These are phyloP conservation scores for Iguana delicatissima DNA, from an alignment of 2,797 vertebrate genomes.

Conservation along the genomic window DNA sequence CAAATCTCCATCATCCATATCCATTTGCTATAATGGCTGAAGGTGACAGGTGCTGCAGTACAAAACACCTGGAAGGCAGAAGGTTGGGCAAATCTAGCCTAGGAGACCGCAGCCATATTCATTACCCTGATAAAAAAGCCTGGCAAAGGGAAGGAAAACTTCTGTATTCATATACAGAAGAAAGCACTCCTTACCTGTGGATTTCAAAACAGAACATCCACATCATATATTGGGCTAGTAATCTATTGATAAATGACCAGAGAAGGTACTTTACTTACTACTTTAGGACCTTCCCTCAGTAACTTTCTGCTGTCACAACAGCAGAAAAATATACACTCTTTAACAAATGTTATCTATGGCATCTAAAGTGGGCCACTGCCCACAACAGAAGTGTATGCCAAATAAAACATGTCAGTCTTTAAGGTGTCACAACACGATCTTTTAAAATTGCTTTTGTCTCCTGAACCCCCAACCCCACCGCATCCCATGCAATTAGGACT, in stretches of 20 bases:
- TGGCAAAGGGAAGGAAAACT: not conserved
- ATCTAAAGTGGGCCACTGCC: no score
- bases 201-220: not conserved
- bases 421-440: no score
- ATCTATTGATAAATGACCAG: not conserved
- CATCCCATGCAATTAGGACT: not conserved
- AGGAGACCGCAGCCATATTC: not conserved
- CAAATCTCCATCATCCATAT: not conserved
- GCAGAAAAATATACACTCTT: no score
- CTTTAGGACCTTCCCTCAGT: not conserved
- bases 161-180: not conserved
- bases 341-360: no score
- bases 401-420: no score
- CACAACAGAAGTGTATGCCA: no score
- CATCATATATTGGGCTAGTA: not conserved
- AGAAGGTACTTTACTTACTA: not conserved
- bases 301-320: not conserved
- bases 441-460: not conserved
- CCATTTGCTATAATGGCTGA: not conserved
- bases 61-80: not conserved
- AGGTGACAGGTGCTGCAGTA: not conserved
- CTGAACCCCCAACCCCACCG: no score
- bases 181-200: no score
- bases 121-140: not conserved
- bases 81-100: not conserved